Evolutionary conservation across 2,797 vertebrate species (phyloP), one percentile per base, ranked within the genome.

Genomic region (Melanotaenia pygmaea): DNA sequence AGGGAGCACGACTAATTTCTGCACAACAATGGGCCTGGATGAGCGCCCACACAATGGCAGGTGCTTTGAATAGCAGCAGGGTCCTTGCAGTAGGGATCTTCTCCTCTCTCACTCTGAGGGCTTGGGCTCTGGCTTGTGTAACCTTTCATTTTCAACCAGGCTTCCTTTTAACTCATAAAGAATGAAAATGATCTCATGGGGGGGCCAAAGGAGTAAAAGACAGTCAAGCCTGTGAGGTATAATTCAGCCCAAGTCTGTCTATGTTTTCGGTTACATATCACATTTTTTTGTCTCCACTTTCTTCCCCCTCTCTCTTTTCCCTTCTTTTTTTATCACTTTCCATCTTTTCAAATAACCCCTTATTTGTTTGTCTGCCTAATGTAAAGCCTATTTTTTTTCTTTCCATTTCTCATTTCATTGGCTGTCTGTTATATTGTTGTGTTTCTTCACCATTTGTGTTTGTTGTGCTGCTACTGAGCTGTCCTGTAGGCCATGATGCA

Each of bases 81-180:
- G 81, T 87, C 89, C 88, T 91, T 86, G 88, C 87, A 89, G 92
- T 84, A 56, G 91, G 91, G 93, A 92, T 92, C 92, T 90, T 89
- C 90, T 92, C 81, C 90, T 86, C 89, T 92, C 86, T 87, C 86
- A 88, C 89, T 86, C 82, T 11, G 64, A 92, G 88, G 90, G 85
- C 87, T 81, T 20, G 72, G 81, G 82, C 85, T 88, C 82, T 88
- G 89, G 86, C 90, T 93, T 92, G 89, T 79, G 81, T 93, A 94
- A 95, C 94, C 94, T 94, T 91, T 93, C 86, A 91, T 93, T 93
- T 93, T 92, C 86, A 86, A 90, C 83, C 68, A 70, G 87, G 87
- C 87, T 91, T 92, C 91, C 91, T 92, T 93, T 94, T 93, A 92
- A 94, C 93, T 95, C 89, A 91, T 94, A 93, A 94, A 94, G 93